Evolutionary conservation across 1,140 invertebrate genomes (phyloP), one percentile per base, ranked within the genome.

Genomic region (Tribolium castaneum): DNA sequence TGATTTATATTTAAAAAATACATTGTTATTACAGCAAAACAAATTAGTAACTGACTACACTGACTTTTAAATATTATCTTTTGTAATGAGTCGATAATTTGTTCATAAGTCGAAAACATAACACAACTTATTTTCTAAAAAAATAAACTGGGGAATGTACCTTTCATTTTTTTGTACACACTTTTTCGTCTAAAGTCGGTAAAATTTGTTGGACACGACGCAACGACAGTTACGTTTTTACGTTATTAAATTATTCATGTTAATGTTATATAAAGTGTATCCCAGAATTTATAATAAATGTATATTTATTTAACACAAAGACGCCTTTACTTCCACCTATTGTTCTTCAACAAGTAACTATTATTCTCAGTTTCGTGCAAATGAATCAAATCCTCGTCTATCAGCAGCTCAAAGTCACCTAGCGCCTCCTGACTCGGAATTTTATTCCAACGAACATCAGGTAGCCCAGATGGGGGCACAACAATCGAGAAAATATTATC

Each of bases 401-500:
- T 92, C 14, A 98, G 87, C 9, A 98, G 86, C 83, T 98, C 95
- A 87, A 98, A 98, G 85, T 97, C 95, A 14, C 96, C 96, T 78
- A 97, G 86, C 51, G 93, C 91, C 82, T 97, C 95, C 10, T 91
- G 89, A 9, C 89, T 89, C 54, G 95, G 95, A 52, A 93, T 90
- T 88, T 97, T 98, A 84, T 96, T 97, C 96, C 96, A 98, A 77
- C 94, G 91, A 0, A 96, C 95, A 87, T 98, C 97, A 34, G 96
- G 96, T 7, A 96, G 89, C 54, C 97, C 96, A 83, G 95, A 95
- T 0, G 95, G 93, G 1, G 97, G 96, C 25, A 98, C 84, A 0
- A 99, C 95, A 52, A 99, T 93, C 22, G 96, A 96, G 54, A 99
- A 88, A 75, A 98, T 97, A 86, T 98, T 98, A 83, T 97, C 96